Evolutionary conservation across 2,888 invertebrate species (phyloP).

Genomic region (Torymus auratus): DNA sequence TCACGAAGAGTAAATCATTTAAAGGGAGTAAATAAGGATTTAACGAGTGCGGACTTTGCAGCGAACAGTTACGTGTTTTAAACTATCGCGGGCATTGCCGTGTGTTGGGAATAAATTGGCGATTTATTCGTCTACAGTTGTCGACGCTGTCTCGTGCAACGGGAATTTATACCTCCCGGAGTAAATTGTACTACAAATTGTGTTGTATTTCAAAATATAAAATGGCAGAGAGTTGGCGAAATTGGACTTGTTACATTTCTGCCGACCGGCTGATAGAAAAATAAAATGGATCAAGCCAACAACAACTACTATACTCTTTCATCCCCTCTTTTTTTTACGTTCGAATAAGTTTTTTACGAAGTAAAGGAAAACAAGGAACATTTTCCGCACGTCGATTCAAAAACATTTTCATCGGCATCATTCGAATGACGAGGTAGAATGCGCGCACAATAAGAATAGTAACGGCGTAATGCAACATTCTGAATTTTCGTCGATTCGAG

Average conservation of each 20-base stretch:
- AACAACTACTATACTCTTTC: no score
- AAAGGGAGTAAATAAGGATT: slow-evolving; percentile 49
- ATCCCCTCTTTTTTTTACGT: no score
- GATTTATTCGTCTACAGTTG: slow-evolving; percentile 48
- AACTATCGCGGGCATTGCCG: slow-evolving; percentile 28
- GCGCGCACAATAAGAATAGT: neutral
- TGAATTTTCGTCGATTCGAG: no score
- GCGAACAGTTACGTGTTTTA: slow-evolving; percentile 49
- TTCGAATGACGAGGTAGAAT: neutral
- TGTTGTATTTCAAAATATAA: slow-evolving; percentile 3
- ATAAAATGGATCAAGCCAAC: no score
- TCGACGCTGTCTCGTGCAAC: slow-evolving; percentile 35
- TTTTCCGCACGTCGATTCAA: neutral
- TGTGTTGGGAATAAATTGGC: slow-evolving; percentile 44
- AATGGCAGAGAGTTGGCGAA: no score
- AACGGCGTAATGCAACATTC: no score
- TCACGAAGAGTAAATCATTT: slow-evolving; percentile 46
- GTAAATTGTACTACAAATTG: slow-evolving; percentile 29
- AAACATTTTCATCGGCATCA: neutral
- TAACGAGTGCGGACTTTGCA: slow-evolving; percentile 45
- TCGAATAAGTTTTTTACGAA: no score
- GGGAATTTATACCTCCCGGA: slow-evolving; percentile 39
- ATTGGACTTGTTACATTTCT: no score
- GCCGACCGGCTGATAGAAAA: no score
- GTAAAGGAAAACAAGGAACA: no score